Conservation (phyloP, 2,113 vertebrate species). For the Oryzias celebensis region DNA sequence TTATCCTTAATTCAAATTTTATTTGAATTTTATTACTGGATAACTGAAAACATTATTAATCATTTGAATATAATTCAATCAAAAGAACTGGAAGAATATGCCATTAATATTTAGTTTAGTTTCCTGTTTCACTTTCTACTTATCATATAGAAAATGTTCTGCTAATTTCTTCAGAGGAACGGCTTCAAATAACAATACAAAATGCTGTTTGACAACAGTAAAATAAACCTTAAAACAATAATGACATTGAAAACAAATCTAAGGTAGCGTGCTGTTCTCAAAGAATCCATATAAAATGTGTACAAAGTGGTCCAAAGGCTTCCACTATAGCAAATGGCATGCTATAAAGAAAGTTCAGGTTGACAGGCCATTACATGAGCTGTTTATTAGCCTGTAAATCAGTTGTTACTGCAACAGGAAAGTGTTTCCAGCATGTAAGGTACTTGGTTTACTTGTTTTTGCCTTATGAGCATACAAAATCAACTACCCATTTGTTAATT, state of each 20-base stretch:
- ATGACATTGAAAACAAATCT: background rate
- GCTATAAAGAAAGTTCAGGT: slow-evolving; percentile 49
- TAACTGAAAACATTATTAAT: too few relatives aligned
- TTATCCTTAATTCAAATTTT: too few relatives aligned
- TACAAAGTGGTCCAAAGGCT: slow-evolving; percentile 2
- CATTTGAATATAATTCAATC: too few relatives aligned
- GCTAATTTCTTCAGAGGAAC: too few relatives aligned
- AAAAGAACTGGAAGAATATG: too few relatives aligned
- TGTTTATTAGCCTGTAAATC: slow-evolving; percentile 54
- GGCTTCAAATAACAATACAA: too few relatives aligned
- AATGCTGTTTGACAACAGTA: too few relatives aligned
- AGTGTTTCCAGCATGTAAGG: slow-evolving; percentile 32
- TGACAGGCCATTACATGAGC: slow-evolving; percentile 54
- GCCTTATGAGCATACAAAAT: slow-evolving; percentile 20
- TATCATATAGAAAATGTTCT: too few relatives aligned
- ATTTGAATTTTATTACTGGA: too few relatives aligned
- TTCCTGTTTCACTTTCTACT: too few relatives aligned
- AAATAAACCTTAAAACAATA: background rate
- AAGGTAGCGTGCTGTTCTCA: slow-evolving; percentile 29
- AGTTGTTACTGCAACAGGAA: slow-evolving; percentile 11
- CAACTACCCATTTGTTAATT: slow-evolving; percentile 17
- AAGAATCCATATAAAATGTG: slow-evolving; percentile 22
- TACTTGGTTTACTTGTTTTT: slow-evolving; percentile 11
- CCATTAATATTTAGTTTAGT: too few relatives aligned
- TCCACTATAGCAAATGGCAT: slow-evolving; percentile 10